phyloP scores from a whole-genome alignment of 92 coral and sea anemone species.

The Umimayanthus chanpuru region DNA sequence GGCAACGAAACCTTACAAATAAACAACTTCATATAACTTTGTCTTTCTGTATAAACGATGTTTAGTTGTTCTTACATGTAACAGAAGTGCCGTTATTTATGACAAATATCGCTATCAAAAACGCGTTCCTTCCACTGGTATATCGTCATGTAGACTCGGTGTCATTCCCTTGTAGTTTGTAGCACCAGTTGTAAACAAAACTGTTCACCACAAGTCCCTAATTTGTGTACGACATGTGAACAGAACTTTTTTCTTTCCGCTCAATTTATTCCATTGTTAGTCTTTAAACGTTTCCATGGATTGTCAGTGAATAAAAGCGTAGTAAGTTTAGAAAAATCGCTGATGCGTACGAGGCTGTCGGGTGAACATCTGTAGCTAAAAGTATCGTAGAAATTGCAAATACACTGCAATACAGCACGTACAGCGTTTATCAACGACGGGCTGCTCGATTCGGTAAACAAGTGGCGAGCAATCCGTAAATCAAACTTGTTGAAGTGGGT shows the following conservation, averaged over 20 bases:
- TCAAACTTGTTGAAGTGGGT: slow-evolving; percentile 25
- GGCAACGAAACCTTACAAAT: neutral
- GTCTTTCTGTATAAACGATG: neutral
- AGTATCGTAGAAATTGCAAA: slow-evolving; percentile 17
- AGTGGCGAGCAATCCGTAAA: slow-evolving; percentile 3
- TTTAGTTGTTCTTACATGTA: neutral
- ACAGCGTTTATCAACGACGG: neutral
- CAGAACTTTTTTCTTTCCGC: slow-evolving; percentile 18
- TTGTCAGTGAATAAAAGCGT: neutral
- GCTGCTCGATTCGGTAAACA: slow-evolving; percentile 18
- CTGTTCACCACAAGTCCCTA: neutral
- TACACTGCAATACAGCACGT: slow-evolving; percentile 3
- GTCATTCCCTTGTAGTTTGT: neutral
- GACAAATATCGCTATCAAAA: neutral
- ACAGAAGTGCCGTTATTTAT: neutral
- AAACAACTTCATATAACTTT: neutral
- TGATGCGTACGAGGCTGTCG: slow-evolving; percentile 27
- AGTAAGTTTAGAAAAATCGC: slow-evolving; percentile 19
- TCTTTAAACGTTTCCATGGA: slow-evolving; percentile 18
- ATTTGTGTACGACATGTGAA: neutral
- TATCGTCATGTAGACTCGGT: no score
- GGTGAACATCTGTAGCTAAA: slow-evolving; percentile 39
- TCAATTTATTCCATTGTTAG: slow-evolving; percentile 29
- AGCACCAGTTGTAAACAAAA: neutral
- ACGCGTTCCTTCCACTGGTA: no score